Evolutionary conservation across 2,113 vertebrate species (phyloP).

Genomic region (human (Homo sapiens)): DNA sequence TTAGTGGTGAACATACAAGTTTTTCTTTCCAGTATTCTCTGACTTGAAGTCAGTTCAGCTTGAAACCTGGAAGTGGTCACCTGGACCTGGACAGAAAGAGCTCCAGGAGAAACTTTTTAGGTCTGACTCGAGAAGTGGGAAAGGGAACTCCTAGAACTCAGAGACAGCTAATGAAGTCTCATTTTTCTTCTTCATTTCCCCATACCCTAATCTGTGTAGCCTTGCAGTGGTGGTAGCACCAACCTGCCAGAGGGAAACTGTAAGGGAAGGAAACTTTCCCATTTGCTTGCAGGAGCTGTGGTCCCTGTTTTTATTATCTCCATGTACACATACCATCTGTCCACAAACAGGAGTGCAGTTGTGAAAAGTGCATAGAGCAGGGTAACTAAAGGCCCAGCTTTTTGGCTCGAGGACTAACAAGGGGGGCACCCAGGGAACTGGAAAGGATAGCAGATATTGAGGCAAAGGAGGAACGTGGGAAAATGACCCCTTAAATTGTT

Average conservation of each 20-base stretch:
- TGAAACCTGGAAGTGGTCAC: not conserved
- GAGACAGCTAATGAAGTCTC: not conserved
- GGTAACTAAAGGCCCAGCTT: not conserved
- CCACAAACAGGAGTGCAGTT: not conserved
- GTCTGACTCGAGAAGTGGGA: not conserved
- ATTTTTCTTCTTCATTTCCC: not conserved
- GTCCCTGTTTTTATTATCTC: not conserved
- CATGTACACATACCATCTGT: not conserved
- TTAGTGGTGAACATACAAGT: not conserved
- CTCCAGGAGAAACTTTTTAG: not conserved
- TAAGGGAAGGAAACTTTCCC: not conserved
- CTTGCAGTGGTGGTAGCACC: too few species aligned
- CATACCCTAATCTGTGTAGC: not conserved
- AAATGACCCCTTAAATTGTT: not conserved
- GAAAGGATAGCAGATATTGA: not conserved
- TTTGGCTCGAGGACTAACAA: not conserved
- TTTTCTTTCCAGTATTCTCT: not conserved
- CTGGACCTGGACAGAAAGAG: fast-evolving
- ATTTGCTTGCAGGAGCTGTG: not conserved
- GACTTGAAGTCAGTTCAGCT: not conserved
- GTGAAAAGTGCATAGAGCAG: not conserved
- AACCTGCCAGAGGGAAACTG: not conserved
- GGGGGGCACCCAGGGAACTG: not conserved
- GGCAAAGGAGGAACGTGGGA: not conserved
- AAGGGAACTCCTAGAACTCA: not conserved